These are phyloP conservation scores for Hirtodrosophila confusa DNA, from an alignment of 2,888 invertebrate species.

Conservation along the genomic window DNA sequence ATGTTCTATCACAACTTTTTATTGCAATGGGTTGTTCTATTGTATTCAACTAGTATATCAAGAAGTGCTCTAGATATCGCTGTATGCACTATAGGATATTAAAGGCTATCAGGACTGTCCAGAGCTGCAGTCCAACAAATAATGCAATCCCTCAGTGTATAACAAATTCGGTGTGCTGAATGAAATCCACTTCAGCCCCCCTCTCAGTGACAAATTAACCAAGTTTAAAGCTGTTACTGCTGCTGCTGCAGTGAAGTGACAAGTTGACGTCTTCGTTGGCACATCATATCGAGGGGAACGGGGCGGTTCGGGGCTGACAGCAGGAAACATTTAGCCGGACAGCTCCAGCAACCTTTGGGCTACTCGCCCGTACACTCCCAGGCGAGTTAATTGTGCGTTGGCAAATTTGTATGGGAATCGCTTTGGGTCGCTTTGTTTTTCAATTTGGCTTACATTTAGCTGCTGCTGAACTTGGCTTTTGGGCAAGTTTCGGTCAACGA, in stretches of 20 bases:
- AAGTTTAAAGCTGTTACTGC: slow-evolving; percentile 49
- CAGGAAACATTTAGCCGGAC: slow-evolving; percentile 44
- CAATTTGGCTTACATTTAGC: slow-evolving; percentile 11
- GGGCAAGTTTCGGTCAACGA: neutral
- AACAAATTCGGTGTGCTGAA: neutral
- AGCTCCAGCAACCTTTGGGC: slow-evolving; percentile 26
- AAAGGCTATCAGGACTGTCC: too few species aligned
- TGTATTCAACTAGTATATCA: too few species aligned
- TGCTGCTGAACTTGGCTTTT: slow-evolving; percentile 7
- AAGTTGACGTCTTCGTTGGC: slow-evolving; percentile 69
- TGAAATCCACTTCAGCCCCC: neutral
- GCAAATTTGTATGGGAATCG: slow-evolving; percentile 65
- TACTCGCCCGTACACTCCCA: slow-evolving; percentile 35
- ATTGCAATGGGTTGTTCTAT: too few species aligned
- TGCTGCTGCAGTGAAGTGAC: slow-evolving; percentile 55
- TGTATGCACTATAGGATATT: too few species aligned
- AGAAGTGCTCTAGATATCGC: too few species aligned
- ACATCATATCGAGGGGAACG: slow-evolving; percentile 14
- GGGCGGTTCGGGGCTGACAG: neutral
- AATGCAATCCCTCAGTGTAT: too few species aligned
- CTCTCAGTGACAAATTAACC: slow-evolving; percentile 68
- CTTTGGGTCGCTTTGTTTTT: slow-evolving; percentile 3
- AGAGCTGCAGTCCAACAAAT: too few species aligned
- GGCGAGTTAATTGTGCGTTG: slow-evolving; percentile 72
- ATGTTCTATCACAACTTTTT: too few species aligned